Percentiles rank a stretch among this genome's conserved stretches.
These are phyloP conservation scores for Panagrolaimus sp. DNA, from an alignment of 1,140 invertebrate genomes.

Conservation along the genomic window DNA sequence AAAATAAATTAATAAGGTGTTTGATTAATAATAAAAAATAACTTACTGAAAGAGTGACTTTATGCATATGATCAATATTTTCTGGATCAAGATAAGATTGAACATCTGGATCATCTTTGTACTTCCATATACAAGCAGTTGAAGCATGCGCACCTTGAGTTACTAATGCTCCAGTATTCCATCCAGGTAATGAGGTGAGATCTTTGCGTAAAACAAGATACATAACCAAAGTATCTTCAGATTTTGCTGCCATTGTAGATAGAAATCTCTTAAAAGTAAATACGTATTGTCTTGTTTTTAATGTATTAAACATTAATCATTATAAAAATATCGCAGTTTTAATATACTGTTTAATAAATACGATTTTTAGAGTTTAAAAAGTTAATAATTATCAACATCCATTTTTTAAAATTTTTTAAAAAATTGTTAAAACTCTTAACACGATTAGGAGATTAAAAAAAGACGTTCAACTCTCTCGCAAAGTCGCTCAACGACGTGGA, in stretches of 20 bases:
- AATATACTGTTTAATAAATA: too few species aligned
- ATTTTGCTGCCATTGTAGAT: not conserved
- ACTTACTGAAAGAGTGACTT: slow-evolving; percentile 25
- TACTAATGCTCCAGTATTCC: slow-evolving; percentile 27
- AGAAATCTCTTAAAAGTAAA: not conserved
- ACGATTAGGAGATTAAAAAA: too few species aligned
- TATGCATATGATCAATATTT: slow-evolving; percentile 30
- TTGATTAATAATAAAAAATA: not conserved
- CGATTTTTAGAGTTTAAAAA: too few species aligned
- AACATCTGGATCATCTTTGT: slow-evolving; percentile 27
- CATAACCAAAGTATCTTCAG: slow-evolving; percentile 21
- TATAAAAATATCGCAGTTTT: too few species aligned
- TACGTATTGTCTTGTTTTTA: too few species aligned
- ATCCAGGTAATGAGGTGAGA: slow-evolving; percentile 21
- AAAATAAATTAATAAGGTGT: slow-evolving; percentile 3
- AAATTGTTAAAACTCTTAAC: too few species aligned
- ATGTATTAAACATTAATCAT: too few species aligned
- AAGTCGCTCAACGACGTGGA: too few species aligned
- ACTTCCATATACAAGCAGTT: slow-evolving; percentile 23
- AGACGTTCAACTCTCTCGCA: too few species aligned
- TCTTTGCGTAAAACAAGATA: slow-evolving; percentile 28
- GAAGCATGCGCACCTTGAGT: slow-evolving; percentile 27
- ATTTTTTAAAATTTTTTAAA: too few species aligned
- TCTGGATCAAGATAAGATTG: slow-evolving; percentile 6
- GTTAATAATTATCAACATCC: too few species aligned